These are phyloP conservation scores for Seladonia tumulorum DNA, from an alignment of 2,888 invertebrate species.

Conservation along the genomic window DNA sequence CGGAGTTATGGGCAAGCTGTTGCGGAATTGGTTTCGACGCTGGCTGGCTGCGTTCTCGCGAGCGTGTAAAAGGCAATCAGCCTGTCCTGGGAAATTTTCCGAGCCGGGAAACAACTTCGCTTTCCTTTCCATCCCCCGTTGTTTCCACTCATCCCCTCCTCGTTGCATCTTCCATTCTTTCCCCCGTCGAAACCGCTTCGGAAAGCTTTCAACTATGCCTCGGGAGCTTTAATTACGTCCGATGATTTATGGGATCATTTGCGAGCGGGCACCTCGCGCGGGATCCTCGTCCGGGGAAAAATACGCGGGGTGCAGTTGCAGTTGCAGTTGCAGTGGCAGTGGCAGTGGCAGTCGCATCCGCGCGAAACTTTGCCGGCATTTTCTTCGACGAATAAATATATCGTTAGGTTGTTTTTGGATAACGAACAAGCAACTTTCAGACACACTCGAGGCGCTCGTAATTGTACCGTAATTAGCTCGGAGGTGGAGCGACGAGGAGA, in stretches of 20 bases:
- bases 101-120: slow-evolving; percentile 2
- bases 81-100: slow-evolving; percentile 48
- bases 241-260: slow-evolving; percentile 33
- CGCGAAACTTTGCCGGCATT: background rate
- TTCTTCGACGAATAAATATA: slow-evolving; percentile 10
- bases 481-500: background rate
- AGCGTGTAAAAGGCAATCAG: slow-evolving; percentile 50
- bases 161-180: background rate
- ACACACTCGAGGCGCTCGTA: background rate
- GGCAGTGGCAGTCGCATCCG: background rate
- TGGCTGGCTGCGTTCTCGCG: slow-evolving; percentile 27
- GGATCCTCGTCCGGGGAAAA: background rate
- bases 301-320: background rate
- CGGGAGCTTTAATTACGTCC: slow-evolving; percentile 23
- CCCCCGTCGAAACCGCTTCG: background rate
- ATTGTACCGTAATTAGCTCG: slow-evolving; percentile 11
- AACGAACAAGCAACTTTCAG: background rate
- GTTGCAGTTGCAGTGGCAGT: background rate
- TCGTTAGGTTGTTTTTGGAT: slow-evolving; percentile 8
- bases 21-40: slow-evolving; percentile 65
- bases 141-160: background rate
- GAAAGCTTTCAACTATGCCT: slow-evolving; percentile 5
- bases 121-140: background rate
- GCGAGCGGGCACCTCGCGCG: background rate
- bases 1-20: slow-evolving; percentile 71